Base-by-base conservation (phyloP, 64 coral and sea anemone species). In the Porites australiensis region DNA sequence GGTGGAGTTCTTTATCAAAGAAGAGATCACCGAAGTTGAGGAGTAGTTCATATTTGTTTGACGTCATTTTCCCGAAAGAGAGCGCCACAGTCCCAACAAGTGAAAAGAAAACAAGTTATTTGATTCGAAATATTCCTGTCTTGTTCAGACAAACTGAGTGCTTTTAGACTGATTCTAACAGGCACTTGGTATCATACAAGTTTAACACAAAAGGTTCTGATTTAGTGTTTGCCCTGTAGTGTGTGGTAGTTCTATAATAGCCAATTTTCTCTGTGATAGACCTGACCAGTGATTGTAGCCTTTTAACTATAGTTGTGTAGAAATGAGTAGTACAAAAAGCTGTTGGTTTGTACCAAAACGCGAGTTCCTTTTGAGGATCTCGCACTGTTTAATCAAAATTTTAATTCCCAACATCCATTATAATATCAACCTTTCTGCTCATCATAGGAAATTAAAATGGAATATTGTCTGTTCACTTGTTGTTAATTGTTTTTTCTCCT, bases 1-100 rank as follows among this genome's bases (percentile, higher is more conserved):
- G 44, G 94, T 99, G 50, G 98, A 99, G 71, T 99, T 99, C 98
- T 99, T 99, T 99, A 85, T 99, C 59, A 96, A 99, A 89, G 98
- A 99, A 93, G 98, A 99, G 91, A 72, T 88, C 22, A 99, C 62
- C 53, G 77, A 80, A 50, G 94, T 99, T 49, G 96, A 98, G 88
- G 94, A 95, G 77, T 98, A 96, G 20, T 50, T 43, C 50, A 49
- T 3, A 14, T 18, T 43, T 16, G 3, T 62, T 58, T 65, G 66
- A 78, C 90, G 90, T 87, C 90, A 64, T 78, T 93, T 91, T 93
- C 70, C 82, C 86, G 68, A 72, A 78, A 58, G 69, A 73, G 72
- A 70, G 76, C 14, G 37, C 54, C 2, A 51, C 14, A 16, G 58
- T 37, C 70, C 27, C 58, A 54, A 54, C 64, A 22, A 90, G 23